These are phyloP conservation scores for Nemotelus nigrinus DNA, from an alignment of 2,888 invertebrate genomes.

Conservation along the genomic window DNA sequence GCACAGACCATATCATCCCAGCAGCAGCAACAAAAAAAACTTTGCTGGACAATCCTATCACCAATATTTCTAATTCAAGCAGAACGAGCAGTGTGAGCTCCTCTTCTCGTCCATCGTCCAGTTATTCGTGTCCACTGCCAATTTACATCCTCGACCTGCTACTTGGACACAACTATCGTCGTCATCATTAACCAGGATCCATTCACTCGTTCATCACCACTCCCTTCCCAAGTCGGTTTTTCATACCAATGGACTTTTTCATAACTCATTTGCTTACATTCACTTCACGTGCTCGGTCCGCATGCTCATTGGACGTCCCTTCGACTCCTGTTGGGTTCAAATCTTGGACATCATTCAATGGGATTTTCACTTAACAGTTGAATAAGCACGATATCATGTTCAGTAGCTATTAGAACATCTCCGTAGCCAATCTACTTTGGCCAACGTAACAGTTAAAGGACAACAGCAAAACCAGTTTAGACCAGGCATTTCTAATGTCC, in stretches of 20 bases:
- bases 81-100: background rate
- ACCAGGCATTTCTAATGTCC: too few species aligned
- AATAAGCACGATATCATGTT: conserved; percentile 39
- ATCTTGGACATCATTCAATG: conserved; percentile 29
- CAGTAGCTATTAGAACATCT: conserved; percentile 33
- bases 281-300: background rate
- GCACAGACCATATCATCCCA: too few species aligned
- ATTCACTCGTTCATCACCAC: background rate
- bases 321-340: background rate
- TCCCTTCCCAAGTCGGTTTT: background rate
- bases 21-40: too few species aligned
- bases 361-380: conserved; percentile 38
- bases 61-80: background rate
- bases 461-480: too few species aligned
- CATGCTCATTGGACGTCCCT: background rate
- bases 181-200: background rate
- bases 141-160: too few species aligned
- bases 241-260: conserved; percentile 5
- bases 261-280: conserved; percentile 25
- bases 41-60: conserved; percentile 17
- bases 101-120: background rate
- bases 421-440: too few species aligned
- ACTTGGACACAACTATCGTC: too few species aligned
- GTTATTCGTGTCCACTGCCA: too few species aligned
- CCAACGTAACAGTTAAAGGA: too few species aligned